Evolutionary conservation across 1,140 invertebrate genomes (phyloP).

Genomic region (Neuroterus valhalla): DNA sequence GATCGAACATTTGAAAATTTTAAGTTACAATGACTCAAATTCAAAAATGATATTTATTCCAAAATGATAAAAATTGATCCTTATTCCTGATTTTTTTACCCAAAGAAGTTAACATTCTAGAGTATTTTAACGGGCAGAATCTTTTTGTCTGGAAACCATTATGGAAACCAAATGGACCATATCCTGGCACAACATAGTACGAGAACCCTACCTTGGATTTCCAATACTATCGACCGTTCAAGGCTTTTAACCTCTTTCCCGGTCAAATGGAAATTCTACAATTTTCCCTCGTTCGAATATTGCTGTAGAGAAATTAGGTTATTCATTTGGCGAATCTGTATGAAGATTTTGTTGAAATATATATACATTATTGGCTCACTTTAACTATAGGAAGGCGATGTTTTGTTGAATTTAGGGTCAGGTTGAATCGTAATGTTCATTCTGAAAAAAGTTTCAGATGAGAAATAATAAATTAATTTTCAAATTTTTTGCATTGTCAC

Average conservation of each 20-base stretch:
- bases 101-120: not conserved
- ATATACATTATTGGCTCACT: too few species aligned
- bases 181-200: conserved; percentile 29
- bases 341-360: too few species aligned
- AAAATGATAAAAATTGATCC: not conserved
- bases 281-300: not conserved
- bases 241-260: conserved; percentile 23
- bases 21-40: too few species aligned
- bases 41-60: too few species aligned
- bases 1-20: too few species aligned
- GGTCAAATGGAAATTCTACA: not conserved
- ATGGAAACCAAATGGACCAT: conserved; percentile 5
- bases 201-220: conserved; percentile 46
- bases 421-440: too few species aligned
- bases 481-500: too few species aligned
- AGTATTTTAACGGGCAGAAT: not conserved
- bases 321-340: too few species aligned
- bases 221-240: conserved; percentile 44
- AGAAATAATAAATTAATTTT: too few species aligned
- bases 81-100: not conserved
- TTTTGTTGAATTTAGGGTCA: too few species aligned
- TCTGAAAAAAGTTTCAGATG: too few species aligned
- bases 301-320: not conserved
- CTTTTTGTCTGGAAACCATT: not conserved
- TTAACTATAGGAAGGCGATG: too few species aligned